These are phyloP conservation scores for Microctonus hyperodae DNA, from an alignment of 2,888 invertebrate genomes.

Conservation along the genomic window DNA sequence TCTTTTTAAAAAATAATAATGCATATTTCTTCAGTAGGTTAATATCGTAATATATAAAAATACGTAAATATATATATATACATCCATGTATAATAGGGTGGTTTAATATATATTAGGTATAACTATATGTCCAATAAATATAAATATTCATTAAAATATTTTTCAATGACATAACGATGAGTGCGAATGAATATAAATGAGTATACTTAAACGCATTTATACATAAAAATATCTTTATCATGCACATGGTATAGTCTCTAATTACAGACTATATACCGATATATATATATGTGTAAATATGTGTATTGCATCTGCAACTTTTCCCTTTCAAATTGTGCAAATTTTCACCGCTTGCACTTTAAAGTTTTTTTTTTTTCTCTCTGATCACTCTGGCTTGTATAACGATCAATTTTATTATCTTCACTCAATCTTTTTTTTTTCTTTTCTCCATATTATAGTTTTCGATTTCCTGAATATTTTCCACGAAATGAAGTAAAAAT, in stretches of 20 bases:
- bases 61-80: too few relatives aligned
- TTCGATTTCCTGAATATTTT: not conserved
- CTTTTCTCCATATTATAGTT: not conserved
- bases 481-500: not conserved
- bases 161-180: conserved; percentile 7
- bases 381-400: not conserved
- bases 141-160: not conserved
- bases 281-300: too few relatives aligned
- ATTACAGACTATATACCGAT: not conserved
- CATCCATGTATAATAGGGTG: too few relatives aligned
- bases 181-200: not conserved
- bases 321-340: not conserved
- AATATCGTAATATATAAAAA: not conserved
- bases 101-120: not conserved
- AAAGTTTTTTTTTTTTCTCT: not conserved
- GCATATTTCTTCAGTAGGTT: too few relatives aligned
- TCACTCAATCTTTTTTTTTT: too few relatives aligned
- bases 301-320: not conserved
- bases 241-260: not conserved
- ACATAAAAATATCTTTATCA: not conserved
- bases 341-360: not conserved
- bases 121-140: not conserved
- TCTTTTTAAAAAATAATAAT: not conserved
- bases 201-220: not conserved
- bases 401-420: not conserved